Percentiles rank a stretch among this genome's conserved stretches.
Conservation (phyloP, 1,140 invertebrate species). For the Phocides pigmalion region DNA sequence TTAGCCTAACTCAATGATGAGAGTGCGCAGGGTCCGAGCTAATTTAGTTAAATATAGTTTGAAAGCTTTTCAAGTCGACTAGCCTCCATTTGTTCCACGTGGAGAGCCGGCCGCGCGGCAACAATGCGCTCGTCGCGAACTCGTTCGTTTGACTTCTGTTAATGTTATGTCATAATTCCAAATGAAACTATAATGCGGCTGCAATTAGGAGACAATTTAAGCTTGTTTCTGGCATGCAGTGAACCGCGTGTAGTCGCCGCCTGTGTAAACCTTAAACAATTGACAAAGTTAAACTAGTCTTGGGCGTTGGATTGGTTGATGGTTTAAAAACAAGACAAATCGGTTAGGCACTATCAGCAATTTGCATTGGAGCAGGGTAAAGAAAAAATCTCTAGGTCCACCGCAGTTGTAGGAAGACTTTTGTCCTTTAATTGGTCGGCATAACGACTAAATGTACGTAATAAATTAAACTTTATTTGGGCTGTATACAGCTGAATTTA, state of each 20-base stretch:
- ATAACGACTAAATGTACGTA: too few species aligned
- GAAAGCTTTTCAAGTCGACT: conserved; percentile 13
- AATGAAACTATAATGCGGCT: conserved; percentile 13
- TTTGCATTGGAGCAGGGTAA: too few species aligned
- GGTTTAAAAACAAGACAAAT: too few species aligned
- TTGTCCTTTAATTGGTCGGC: too few species aligned
- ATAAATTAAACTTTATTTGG: too few species aligned
- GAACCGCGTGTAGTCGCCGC: too few species aligned
- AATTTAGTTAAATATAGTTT: conserved; percentile 19
- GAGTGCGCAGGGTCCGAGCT: background rate
- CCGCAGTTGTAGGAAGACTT: too few species aligned
- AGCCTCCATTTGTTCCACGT: conserved; percentile 8
- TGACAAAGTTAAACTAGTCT: too few species aligned
- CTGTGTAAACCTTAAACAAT: background rate
- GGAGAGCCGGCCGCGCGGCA: background rate
- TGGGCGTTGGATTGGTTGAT: too few species aligned
- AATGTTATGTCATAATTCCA: conserved; percentile 23
- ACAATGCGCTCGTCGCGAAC: conserved; percentile 4
- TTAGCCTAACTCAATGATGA: background rate
- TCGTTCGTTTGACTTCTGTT: conserved; percentile 12
- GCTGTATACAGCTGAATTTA: too few species aligned
- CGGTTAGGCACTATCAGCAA: too few species aligned
- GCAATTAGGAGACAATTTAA: conserved; percentile 19
- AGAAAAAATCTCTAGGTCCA: too few species aligned
- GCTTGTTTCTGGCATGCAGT: background rate